Base-by-base conservation (phyloP, 2,113 vertebrate species). In the Paramormyrops kingsleyae region DNA sequence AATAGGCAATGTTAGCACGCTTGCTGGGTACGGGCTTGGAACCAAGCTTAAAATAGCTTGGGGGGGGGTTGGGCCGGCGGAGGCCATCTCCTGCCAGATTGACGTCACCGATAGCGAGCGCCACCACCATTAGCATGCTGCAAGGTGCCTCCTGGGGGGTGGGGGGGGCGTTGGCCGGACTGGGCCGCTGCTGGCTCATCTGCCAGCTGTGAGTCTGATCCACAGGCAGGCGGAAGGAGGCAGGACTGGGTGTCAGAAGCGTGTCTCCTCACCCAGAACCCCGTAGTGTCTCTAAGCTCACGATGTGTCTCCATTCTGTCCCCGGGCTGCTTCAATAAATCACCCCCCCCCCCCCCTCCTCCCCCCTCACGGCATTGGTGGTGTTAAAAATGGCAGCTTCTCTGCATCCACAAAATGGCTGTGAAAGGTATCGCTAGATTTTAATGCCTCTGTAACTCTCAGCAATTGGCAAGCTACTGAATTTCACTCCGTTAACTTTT, bases 91-190 rank as follows among this genome's bases (percentile, higher is more conserved):
- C 21, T 77, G 85, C 87, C 88, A 87, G 90, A 90, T 92, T 93
- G 92, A 93, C 59, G 91, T 92, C 91, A 92, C 90, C 89, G 89
- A 21, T 92, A 92, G 92, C 35, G 77, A 92, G 89, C 88, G 90
- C 47, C 7, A 35, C 59, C 44, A 31, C 62, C 89, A 77, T 90
- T 87, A 87, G 62, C 66, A 90, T 87, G 59, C 83, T 46, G 83
- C 46, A 17, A 86, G 89, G 56, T 47, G 24, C 89, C 59, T 52
- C 27, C 12, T 24, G 46, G 56, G 21, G 62, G 27, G 53, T 70
- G 56, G 44, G 70, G 59, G 46, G 12, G 84, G 91, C 87, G 39
- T 80, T 35, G 83, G 88, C 42, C 21, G 10, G 83, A 46, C 13
- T n/a, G 24, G 24, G 83, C 70, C 0, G 12, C 31, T 31, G 1